Evolutionary conservation across 64 coral and sea anemone species (phyloP), one percentile per base, ranked within the genome.

Genomic region (Stichodactyla mertensii): DNA sequence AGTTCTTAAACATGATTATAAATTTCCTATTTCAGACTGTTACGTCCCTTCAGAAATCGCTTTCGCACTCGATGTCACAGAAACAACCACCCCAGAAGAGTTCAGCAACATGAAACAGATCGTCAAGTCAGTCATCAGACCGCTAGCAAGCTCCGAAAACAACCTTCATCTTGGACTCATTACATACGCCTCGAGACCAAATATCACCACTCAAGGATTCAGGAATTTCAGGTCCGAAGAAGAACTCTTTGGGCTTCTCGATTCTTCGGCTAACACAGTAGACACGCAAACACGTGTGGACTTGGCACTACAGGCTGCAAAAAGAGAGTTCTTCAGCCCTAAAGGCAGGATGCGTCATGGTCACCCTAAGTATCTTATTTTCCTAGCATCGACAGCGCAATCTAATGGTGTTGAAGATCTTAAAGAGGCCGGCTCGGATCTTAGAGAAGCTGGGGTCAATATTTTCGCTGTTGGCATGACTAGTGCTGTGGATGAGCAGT

Each of bases 41-140:
- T 83, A 92, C 54, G 88, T 89, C 69, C 91, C 93, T 67, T 77
- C 87, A 90, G 93, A 95, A 71, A 82, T 95, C 14, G 93, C 87
- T 36, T 90, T 95, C 18, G 83, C 79, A n/a, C 20, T 95, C 1
- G 93, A 95, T 20, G 85, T 79, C 51, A 92, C 93, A 18, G 87
- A 87, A 15, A n/a, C 79, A 16, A 54, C 55, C 56, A 87, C 60
- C 16, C 55, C 54, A 26, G 82, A 78, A 5, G 93, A 88, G 56
- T 95, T 89, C 78, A 19, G 52, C 14, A 77, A 87, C 13, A 45
- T 92, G 61, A 92, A 95, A 84, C 54, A 24, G 19, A 89, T 95
- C 80, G 62, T 77, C 31, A 95, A 89, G 55, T 16, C 45, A 69
- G 16, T 95, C 10, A 64, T 92, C 9, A 19, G 88, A 9, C 83